Base-by-base conservation (phyloP, 2,888 invertebrate genomes). In the Limenitis camilla region DNA sequence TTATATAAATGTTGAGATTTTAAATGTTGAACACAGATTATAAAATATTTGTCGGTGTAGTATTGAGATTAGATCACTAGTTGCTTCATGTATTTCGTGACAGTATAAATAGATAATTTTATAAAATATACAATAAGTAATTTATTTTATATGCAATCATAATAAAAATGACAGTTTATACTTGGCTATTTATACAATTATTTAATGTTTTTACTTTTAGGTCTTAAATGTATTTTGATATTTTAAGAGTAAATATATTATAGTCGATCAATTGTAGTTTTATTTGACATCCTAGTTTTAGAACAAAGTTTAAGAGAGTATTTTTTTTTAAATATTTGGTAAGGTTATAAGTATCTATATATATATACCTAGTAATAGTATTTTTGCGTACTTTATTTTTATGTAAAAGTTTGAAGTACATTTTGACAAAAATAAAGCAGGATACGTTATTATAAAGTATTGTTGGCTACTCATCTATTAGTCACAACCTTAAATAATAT, bases 181-280 rank as follows among this genome's bases (percentile, higher is more conserved):
- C 52, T 52, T 52, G 48, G 53, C 61, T 60, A 61, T 61, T 61
- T 63, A 52, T 60, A 59, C 60, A 52, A 55, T 61, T 58, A 65
- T 63, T 61, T 61, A 50, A 59, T 59, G 52, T 64, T 56, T 58
- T 54, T 61, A 59, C 43, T 63, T 19, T 59, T 66, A 67, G 65
- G 61, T 60, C 61, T 63, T 59, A 61, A 68, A 64, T 59, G 64
- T 66, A 70, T 66, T 67, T 67, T 69, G 64, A 65, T 69, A 69
- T 62, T 64, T 62, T 67, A 68, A 68, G 68, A 67, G 62, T 67
- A 68, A 65, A 61, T 62, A 62, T 53, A 47, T 53, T 68, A 59
- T 55, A 60, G 61, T 60, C 52, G 52, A 59, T 58, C 55, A 55
- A 38, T 27, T 55, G 49, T 66, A 64, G 61, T 63, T 63, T 67